Percentiles rank a stretch among this genome's conserved stretches.
These are phyloP conservation scores for Coleophora flavipennella DNA, from an alignment of 2,888 invertebrate species.

Conservation along the genomic window DNA sequence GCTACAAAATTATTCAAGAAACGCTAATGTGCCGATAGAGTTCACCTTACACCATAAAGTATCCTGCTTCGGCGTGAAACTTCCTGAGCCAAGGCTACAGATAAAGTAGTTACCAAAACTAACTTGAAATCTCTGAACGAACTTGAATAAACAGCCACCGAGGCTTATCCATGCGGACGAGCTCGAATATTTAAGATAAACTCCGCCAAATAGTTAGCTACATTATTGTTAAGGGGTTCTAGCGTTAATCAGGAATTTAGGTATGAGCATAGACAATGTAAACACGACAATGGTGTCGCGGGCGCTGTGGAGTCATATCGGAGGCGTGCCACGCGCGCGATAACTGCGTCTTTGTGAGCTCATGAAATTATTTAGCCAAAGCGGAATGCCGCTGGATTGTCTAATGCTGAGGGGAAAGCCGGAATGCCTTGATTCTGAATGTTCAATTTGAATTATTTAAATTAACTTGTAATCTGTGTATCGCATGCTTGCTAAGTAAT, in stretches of 20 bases:
- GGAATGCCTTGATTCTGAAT: too few relatives aligned
- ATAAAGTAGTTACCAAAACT: constrained; percentile 14
- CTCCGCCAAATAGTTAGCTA: constrained; percentile 10
- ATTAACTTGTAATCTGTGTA: too few relatives aligned
- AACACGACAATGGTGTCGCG: constrained; percentile 63
- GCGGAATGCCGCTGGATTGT: constrained; percentile 47
- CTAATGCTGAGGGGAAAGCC: too few relatives aligned
- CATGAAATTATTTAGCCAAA: constrained; percentile 60
- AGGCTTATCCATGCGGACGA: constrained; percentile 16
- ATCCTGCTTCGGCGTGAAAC: constrained; percentile 23
- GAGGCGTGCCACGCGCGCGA: constrained; percentile 62
- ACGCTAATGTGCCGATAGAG: too few relatives aligned
- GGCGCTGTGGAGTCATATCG: constrained; percentile 52
- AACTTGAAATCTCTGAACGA: constrained; percentile 24
- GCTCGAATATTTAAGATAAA: constrained; percentile 15
- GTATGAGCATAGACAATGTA: constrained; percentile 68
- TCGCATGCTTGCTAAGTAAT: too few relatives aligned
- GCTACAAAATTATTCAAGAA: too few relatives aligned
- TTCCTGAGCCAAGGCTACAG: constrained; percentile 26
- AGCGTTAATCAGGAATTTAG: constrained; percentile 60
- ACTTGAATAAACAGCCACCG: constrained; percentile 31
- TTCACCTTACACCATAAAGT: constrained; percentile 9
- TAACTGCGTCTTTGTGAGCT: constrained; percentile 64
- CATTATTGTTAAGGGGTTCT: constrained; percentile 27
- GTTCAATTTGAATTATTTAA: too few relatives aligned